Base-by-base conservation (phyloP, 2,113 vertebrate genomes). In the Pelusios castaneus region DNA sequence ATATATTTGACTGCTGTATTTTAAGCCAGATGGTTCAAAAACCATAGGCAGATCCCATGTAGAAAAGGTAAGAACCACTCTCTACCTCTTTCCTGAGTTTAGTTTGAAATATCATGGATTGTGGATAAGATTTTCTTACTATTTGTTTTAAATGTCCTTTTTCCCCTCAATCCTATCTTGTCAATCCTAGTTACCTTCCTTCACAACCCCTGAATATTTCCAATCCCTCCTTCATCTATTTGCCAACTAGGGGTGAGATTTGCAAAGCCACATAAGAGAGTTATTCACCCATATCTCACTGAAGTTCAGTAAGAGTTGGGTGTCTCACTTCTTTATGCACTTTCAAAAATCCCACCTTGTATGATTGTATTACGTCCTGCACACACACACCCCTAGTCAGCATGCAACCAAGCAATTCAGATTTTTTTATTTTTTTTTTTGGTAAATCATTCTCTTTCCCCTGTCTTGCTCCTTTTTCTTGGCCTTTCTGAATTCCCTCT, bases 261-360 rank as follows among this genome's bases (percentile, higher is more conserved):
- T 93, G 91, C 25, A 56, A n/a, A 93, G 87, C 12, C 41, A 4
- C 34, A 10, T 87, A 82, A 55, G 58, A 80, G 5, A 41, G 75
- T 45, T 75, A 52, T 27, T 22, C 13, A 84, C 12, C 5, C 6
- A 34, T 1, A 7, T 80, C 16, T 31, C 4, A 22, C 58, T 54
- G 58, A 88, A 81, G 9, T 86, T 10, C n/a, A 25, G 19, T 55
- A 5, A 70, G 34, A 75, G 29, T 60, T 1, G 0, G 0, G 0
- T 19, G 34, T 16, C 19, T 89, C 78, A 55, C 11, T 76, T 25
- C 41, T 45, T 76, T 45, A 76, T 24, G 73, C 41, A 43, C 4
- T 45, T 76, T 27, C 24, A 76, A 27, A 76, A 45, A 45, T 76
- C 41, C 73, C 41, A 76, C 41, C 12, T 45, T 45, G 24, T 52